Base-by-base conservation (phyloP, 2,113 vertebrate genomes). In the Corapipo altera region DNA sequence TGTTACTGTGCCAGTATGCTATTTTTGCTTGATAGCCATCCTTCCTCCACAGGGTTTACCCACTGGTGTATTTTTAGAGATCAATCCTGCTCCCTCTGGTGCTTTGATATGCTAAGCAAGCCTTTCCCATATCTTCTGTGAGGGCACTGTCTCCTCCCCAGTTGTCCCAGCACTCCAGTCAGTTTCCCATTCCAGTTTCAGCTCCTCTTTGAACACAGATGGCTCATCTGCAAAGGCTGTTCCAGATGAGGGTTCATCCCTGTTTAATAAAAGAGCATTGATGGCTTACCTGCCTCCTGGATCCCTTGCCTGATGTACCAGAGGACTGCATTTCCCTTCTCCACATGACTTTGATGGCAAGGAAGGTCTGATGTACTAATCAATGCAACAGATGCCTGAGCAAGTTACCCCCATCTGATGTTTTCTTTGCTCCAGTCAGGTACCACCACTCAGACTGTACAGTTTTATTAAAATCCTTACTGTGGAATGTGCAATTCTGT, bases 41-140 rank as follows among this genome's bases (percentile, higher is more conserved):
- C 77, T 77, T 85, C 69, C 76, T 80, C 59, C 73, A 46, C 5
- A 4, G 27, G 72, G 23, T 43, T 94, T 37, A 51, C 33, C 23
- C 76, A 12, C 30, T 32, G 49, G 18, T 35, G 33, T 73, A 41
- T 87, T 95, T 93, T 93, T 48, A 70, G 92, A 96, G 65, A 66
- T 87, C 69, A 84, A 0, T 73, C 41, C 8, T 0, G 1, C 59
- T 93, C 7, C 44, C 76, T 61, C 16, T 66, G 0, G 15, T 33
- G 28, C 17, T 87, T 89, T 66, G 65, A 77, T 74, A 41, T 77
- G 73, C 59, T 84, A 71, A 91, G 37, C 35, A 52, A 87, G 21
- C 49, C 64, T 89, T 80, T 43, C 54, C 21, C 65, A 57, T 16
- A 44, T 32, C 30, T 26, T 67, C 71, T 17, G 12, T 7, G 17